Base-by-base conservation (phyloP, 2,113 vertebrate genomes). In the Murina feae region DNA sequence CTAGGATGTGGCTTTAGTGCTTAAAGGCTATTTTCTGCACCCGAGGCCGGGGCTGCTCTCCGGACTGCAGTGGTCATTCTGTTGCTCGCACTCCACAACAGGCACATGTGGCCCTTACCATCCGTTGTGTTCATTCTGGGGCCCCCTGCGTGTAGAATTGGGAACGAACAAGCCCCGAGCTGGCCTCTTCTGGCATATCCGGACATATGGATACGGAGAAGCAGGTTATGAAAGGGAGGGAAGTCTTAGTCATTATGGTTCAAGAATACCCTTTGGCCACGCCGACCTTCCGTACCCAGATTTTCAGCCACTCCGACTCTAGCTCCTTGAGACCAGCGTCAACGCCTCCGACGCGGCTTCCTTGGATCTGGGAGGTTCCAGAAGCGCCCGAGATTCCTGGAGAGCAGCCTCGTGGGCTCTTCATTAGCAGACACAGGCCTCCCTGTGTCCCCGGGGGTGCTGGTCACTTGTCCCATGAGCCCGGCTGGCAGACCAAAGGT, bases 41-140 rank as follows among this genome's bases (percentile, higher is more conserved):
- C 44, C 44, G 44, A 44, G 44, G 44, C 11, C 44, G 8, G 44
- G 44, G 44, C 44, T 44, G 44, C 44, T 44, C 42, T 44, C 44
- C 11, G 44, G 44, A 44, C 44, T 44, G 9, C 44, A 44, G 44
- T 44, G 44, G 44, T 44, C 44, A 44, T 44, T 44, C 44, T 44
- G 44, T 44, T 44, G 44, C 44, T 11, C 44, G 44, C 44, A 44
- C 44, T 44, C 44, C 44, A 44, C 44, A 44, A 44, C 44, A 44
- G 44, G 44, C 85, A 0, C 98, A 99, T 25, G 97, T 99, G 96
- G 98, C 0, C 21, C 25, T n/a, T 23, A 17, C 21, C 16, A 20
- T 8, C 72, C 66, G 1, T 51, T 2, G 37, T 71, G 20, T 53
- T 9, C 86, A 25, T 44, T 30, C 14, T 13, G 63, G 14, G 42